phyloP scores from a whole-genome alignment of 2,113 vertebrate species.

The Lagopus leucura region DNA sequence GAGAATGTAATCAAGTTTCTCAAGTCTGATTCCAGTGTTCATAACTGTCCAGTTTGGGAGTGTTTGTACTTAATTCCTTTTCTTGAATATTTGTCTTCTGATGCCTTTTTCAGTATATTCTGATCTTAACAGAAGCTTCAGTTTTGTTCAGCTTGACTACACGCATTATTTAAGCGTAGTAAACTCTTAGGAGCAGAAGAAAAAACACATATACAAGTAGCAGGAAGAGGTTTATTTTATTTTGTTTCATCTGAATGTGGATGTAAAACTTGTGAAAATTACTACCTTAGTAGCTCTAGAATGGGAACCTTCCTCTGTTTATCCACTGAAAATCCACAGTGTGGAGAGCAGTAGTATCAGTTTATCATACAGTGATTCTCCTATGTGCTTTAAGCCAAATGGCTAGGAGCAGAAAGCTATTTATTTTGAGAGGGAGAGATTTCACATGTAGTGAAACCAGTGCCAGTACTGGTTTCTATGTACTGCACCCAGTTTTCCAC shows the following conservation, averaged over 20 bases:
- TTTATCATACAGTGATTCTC: background rate
- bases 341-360: background rate
- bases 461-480: background rate
- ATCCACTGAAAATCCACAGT: background rate
- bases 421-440: background rate
- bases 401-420: background rate
- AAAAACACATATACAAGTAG: background rate
- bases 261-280: background rate
- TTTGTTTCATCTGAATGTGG: background rate
- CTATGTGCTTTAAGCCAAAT: background rate
- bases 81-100: background rate
- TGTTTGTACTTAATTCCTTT: background rate
- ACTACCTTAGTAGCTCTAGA: background rate
- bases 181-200: background rate
- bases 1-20: background rate
- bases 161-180: background rate
- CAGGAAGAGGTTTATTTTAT: background rate
- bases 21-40: background rate
- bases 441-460: background rate
- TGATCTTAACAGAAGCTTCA: background rate
- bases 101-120: background rate
- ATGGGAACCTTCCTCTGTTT: background rate
- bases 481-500: background rate
- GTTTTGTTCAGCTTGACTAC: background rate
- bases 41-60: background rate